Percentiles rank a stretch among this genome's conserved stretches.
Evolutionary conservation across 2,113 vertebrate genomes (phyloP).

Genomic region (Chlorodrepanis virens): DNA sequence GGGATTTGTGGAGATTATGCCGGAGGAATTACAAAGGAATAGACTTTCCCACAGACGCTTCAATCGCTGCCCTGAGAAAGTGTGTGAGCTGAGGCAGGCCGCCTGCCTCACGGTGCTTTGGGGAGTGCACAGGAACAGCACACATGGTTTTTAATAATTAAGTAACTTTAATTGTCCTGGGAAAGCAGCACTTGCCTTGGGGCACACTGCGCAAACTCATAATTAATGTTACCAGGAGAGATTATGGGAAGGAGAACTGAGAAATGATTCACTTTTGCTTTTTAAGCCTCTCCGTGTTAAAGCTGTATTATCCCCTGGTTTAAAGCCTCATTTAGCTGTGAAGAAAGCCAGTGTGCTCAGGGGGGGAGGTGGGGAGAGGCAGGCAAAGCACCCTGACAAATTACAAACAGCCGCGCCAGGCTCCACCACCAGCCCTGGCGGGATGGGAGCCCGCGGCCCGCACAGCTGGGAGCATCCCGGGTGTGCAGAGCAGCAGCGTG

Average conservation of each 20-base stretch:
- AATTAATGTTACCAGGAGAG: slow-evolving; percentile 90
- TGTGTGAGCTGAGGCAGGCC: slow-evolving; percentile 75
- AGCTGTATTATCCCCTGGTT: slow-evolving; percentile 69
- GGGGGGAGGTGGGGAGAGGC: background rate
- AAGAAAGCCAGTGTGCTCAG: slow-evolving; percentile 15
- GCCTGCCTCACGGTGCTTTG: slow-evolving; percentile 70
- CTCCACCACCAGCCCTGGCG: background rate
- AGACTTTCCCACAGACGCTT: slow-evolving; percentile 79
- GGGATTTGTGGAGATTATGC: slow-evolving; percentile 76
- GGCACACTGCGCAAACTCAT: slow-evolving; percentile 84
- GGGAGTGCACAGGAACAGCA: slow-evolving; percentile 62
- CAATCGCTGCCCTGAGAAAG: slow-evolving; percentile 74
- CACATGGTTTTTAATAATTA: slow-evolving; percentile 79
- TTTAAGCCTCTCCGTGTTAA: slow-evolving; percentile 68
- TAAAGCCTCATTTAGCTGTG: slow-evolving; percentile 72
- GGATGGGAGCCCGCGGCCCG: background rate
- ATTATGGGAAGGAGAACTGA: slow-evolving; percentile 81
- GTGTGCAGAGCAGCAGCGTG: background rate
- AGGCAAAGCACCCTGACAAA: slow-evolving; percentile 27
- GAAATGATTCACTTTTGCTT: slow-evolving; percentile 76
- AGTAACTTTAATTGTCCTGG: slow-evolving; percentile 98
- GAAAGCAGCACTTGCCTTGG: slow-evolving; percentile 85
- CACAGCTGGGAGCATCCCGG: background rate
- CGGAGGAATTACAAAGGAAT: slow-evolving; percentile 69
- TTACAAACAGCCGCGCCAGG: background rate